These are phyloP conservation scores for Drosophila ercepeae DNA, from an alignment of 1,140 invertebrate genomes.

Conservation along the genomic window DNA sequence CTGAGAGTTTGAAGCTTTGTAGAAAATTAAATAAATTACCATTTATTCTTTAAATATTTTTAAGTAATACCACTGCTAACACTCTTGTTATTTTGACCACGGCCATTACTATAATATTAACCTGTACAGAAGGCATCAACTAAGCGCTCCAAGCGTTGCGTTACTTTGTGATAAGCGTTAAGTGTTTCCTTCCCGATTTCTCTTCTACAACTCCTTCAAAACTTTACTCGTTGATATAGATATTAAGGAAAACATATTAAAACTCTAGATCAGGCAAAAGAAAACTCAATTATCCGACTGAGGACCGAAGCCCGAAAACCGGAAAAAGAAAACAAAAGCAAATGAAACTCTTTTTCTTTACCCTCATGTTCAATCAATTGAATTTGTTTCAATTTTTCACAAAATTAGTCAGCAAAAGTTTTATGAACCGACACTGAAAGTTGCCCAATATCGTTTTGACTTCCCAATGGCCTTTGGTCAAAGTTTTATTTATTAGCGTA, in stretches of 20 bases:
- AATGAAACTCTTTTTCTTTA: neutral
- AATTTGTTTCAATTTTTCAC: conserved; percentile 65
- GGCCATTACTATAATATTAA: conserved; percentile 6
- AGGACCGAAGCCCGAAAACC: no score
- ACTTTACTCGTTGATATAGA: conserved; percentile 36
- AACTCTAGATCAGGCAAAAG: neutral
- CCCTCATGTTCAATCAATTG: conserved; percentile 47
- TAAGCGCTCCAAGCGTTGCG: conserved; percentile 73
- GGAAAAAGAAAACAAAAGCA: neutral
- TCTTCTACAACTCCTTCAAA: conserved; percentile 28
- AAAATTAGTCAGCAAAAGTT: conserved; percentile 61
- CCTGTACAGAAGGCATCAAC: conserved; percentile 44
- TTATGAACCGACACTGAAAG: conserved; percentile 5
- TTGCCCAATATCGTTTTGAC: conserved; percentile 22
- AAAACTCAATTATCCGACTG: conserved; percentile 11
- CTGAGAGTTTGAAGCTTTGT: neutral
- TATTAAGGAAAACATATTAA: neutral
- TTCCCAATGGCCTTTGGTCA: conserved; percentile 17
- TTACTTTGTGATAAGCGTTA: conserved; percentile 80
- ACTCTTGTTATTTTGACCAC: conserved; percentile 5
- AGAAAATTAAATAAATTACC: no score
- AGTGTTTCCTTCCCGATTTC: conserved; percentile 53
- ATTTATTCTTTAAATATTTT: no score
- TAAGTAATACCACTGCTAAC: neutral
- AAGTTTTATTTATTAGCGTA: conserved; percentile 74